Conservation (phyloP, 2,113 vertebrate species). For the Shinisaurus crocodilurus region DNA sequence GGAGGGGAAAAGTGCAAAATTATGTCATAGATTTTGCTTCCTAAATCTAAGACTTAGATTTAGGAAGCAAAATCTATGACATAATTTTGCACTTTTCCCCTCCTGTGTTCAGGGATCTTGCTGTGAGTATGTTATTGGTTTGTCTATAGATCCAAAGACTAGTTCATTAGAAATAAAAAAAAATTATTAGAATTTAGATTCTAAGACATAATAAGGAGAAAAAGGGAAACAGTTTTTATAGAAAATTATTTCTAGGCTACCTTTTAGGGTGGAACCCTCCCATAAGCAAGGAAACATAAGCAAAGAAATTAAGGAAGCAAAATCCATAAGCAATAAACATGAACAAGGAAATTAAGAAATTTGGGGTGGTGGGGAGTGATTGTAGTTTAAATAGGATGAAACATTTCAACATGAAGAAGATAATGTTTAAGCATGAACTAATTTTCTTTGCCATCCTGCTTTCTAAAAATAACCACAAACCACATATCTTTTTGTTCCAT, state of each 20-base stretch:
- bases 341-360: background rate
- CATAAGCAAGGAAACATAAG: background rate
- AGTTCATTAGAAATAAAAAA: background rate
- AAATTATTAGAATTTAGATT: too few relatives aligned
- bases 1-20: background rate
- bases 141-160: background rate
- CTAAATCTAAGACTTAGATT: background rate
- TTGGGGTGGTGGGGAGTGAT: background rate
- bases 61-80: background rate
- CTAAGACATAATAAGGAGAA: background rate
- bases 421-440: constrained; percentile 9
- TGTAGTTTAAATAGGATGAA: constrained; percentile 2
- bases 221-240: too few relatives aligned
- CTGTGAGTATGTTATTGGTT: background rate
- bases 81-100: background rate
- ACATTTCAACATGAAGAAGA: background rate
- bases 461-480: constrained; percentile 23
- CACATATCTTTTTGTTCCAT: constrained; percentile 19
- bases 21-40: background rate
- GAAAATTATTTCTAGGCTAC: too few relatives aligned
- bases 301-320: constrained; percentile 5
- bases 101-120: background rate
- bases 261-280: too few relatives aligned
- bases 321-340: background rate
- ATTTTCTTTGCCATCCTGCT: constrained; percentile 24